These are phyloP conservation scores for Oncorhynchus keta DNA, from an alignment of 2,113 vertebrate genomes.

Conservation along the genomic window DNA sequence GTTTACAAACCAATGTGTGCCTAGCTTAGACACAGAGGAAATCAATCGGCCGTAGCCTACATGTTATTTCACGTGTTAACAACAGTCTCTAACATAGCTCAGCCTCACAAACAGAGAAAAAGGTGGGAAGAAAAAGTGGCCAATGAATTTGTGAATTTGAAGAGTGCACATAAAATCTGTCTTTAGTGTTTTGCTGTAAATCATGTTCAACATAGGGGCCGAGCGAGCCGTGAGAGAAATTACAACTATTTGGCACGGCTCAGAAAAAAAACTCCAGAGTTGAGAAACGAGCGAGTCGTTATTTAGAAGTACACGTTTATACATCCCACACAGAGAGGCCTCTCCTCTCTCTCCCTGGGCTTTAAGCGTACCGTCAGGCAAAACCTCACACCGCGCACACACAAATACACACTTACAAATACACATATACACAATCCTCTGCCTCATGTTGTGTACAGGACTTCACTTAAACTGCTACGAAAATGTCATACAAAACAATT, in stretches of 20 bases:
- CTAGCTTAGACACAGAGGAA: too few species aligned
- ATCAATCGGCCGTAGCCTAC: too few species aligned
- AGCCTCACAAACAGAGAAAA: too few species aligned
- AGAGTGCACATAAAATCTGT: conserved; percentile 2
- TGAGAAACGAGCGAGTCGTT: background rate
- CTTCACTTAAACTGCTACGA: background rate
- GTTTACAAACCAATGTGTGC: too few species aligned
- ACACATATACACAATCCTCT: background rate
- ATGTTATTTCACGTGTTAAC: too few species aligned
- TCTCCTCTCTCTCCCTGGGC: background rate
- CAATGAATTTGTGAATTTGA: background rate
- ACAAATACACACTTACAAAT: background rate
- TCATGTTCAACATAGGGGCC: conserved; percentile 14
- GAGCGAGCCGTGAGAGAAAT: conserved; percentile 5
- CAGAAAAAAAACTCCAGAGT: background rate
- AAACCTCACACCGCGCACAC: background rate
- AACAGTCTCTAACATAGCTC: too few species aligned
- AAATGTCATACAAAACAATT: background rate
- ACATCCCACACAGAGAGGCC: background rate
- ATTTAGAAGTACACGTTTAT: conserved; percentile 17
- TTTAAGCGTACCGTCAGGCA: background rate
- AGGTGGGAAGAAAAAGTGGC: background rate
- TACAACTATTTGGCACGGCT: background rate
- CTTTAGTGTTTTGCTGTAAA: conserved; percentile 14
- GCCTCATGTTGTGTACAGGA: background rate